Evolutionary conservation across 2,113 vertebrate genomes (phyloP).

Genomic region (Uropsilus gracilis): DNA sequence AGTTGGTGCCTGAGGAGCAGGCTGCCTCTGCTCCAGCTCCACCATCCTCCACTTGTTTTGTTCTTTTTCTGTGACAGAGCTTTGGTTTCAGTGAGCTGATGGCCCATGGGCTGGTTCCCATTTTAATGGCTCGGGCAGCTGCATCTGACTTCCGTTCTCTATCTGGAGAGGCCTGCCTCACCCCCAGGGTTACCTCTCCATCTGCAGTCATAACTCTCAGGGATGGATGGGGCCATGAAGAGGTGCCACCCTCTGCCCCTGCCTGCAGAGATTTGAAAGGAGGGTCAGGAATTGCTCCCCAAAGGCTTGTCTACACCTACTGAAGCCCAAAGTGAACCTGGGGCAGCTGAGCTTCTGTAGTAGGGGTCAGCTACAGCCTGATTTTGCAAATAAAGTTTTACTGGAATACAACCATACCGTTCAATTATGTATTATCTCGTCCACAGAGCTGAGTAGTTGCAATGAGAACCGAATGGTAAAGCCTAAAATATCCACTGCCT

Average conservation of each 20-base stretch:
- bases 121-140: neutral
- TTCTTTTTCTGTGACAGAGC: neutral
- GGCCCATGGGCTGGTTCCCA: neutral
- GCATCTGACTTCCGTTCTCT: neutral
- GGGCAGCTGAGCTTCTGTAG: neutral
- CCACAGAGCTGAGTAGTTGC: neutral
- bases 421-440: neutral
- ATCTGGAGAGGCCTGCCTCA: neutral
- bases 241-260: neutral
- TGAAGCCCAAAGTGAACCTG: neutral
- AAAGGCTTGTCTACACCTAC: neutral
- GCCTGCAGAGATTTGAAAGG: neutral
- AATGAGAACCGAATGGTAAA: neutral
- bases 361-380: neutral
- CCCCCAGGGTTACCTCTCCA: neutral
- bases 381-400: conserved; percentile 11
- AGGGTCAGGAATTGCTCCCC: neutral
- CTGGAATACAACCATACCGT: neutral
- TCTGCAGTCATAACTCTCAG: neutral
- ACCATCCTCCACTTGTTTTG: neutral
- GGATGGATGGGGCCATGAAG: fast-evolving
- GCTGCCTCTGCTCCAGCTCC: neutral
- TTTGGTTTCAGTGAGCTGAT: neutral
- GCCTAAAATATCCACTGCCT: neutral
- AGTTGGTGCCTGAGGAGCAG: neutral